Base-by-base conservation (phyloP, 2,113 vertebrate genomes). In the Tauraco erythrolophus region DNA sequence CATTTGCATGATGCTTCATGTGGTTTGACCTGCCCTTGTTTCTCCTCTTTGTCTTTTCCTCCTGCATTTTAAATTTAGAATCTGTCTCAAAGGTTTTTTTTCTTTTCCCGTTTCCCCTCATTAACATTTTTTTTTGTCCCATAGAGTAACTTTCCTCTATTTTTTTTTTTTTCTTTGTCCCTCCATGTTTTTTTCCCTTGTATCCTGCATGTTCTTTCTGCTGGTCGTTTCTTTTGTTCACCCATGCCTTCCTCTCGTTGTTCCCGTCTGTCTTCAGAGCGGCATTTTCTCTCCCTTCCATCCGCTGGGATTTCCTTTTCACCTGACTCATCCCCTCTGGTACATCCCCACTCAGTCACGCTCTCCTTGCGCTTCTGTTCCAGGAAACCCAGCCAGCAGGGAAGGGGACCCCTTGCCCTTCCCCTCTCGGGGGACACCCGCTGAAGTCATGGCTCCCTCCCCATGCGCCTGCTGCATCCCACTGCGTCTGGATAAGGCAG, bases 271-370 rank as follows among this genome's bases (percentile, higher is more conserved):
- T 65, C 87, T 90, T 75, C 35, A 46, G 94, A 84, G 53, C 30
- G 1, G 69, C 80, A 16, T 97, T 93, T 91, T 97, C 89, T 94
- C 74, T 96, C 33, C 27, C 39, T 30, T 94, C 41, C 81, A 57
- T 95, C 91, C 92, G 31, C 81, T 91, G 94, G 91, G 94, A 94
- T 97, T 97, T 95, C 92, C 89, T 95, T 91, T 95, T 84, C 95
- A 97, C 93, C 89, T 94, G 91, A 96, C 89, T 94, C 89, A 96
- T 94, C 81, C 82, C 41, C 84, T 76, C 41, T 69, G 15, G 91
- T 94, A 64, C 69, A 79, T 88, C 94, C 86, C 83, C 4, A 1
- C 76, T 91, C 94, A 57, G 70, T 77, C 92, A 82, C 9, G 30
- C 79, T 94, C 24, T 85, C 66, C 79, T 78, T 56, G 74, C 7